Evolutionary conservation across 2,113 vertebrate genomes (phyloP), one percentile per base, ranked within the genome.

Genomic region (Trachemys scripta): DNA sequence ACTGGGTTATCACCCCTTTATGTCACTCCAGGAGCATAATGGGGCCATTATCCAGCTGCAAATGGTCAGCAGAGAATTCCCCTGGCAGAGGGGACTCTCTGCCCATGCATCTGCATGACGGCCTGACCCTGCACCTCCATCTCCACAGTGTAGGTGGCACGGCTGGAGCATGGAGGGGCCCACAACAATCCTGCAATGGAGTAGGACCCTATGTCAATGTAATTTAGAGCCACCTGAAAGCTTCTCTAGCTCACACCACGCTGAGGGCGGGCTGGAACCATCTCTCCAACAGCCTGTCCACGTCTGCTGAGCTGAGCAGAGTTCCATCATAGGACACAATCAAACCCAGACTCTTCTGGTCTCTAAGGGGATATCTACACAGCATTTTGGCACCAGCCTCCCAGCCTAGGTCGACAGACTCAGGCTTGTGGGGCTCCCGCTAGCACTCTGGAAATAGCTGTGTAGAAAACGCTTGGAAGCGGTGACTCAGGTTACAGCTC

Each of bases 221-320:
- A 9, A n/a, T 8, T 19, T 38, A 72, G 31, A 65, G 13, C 47
- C 31, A n/a, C 5, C 62, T 80, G n/a, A 82, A 84, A 84, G 10
- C 8, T 57, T 31, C 82, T 81, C 83, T 49, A 47, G 13, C 16
- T 51, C n/a, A 20, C 0, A 1, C 31, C 59, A 75, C 29, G 47
- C 4, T 31, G 45, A 35, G 42, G 0, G 0, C 75, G 1, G 6
- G 31, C 75, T 11, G 84, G 87, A 50, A 84, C 8, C 4, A 22
- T 38, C 35, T 38, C 20, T 81, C 35, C 35, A 72, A 72, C 10
- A n/a, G 17, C 35, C 57, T 62, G 57, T 13, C 27, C 57, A 13
- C 3, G 1, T 50, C 38, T 57, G n/a, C 2, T 13, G 1, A 2
- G 0, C 51, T 22, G 56, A 91, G 10, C 10, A 10, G 8, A 2